Evolutionary conservation across 2,888 invertebrate genomes (phyloP), one percentile per base, ranked within the genome.

Genomic region (Leptinotarsa rubiginosa): DNA sequence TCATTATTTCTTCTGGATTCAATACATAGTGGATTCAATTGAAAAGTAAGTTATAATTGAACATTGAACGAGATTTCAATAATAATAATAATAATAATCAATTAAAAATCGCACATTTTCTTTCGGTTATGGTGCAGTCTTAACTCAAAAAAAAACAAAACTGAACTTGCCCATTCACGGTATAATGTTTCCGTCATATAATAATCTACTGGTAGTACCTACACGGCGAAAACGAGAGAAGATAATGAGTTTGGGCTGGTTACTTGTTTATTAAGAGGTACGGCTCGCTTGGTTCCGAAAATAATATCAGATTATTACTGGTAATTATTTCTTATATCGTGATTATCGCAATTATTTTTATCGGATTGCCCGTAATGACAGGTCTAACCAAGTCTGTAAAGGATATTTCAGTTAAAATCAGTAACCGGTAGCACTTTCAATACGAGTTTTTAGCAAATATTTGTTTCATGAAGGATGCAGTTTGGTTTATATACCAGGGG

Each of bases 71-170:
- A 59, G 70, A 75, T 73, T 70, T 67, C 72, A 68, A 70, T 67
- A 75, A 73, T 73, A 75, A 72, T 75, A 75, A 72, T 75, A 75
- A 31, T 31, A 31, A 67, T 69, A 67, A 75, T 67, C 70, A 67
- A 70, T 75, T 75, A 67, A 75, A 74, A 75, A 70, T 56, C 47
- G 47, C 54, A 67, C 67, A 22, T 12, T 65, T 54, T 70, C 68
- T 59, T 64, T 59, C 2, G 22, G 20, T 49, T 31, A 65, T 47
- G 72, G 52, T 76, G 73, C 75, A 71, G 72, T 75, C 76, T 76
- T 75, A 70, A 76, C 76, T 78, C 73, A 70, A 73, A 69, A 76
- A 78, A 73, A 78, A 75, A 75, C 72, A 25, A 75, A 20, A 47
- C 54, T 54, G 69, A 59, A 62, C 69, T 67, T 70, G 67, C 22